phyloP scores from a whole-genome alignment of 92 coral and sea anemone genomes.

The Nematostella vectensis region DNA sequence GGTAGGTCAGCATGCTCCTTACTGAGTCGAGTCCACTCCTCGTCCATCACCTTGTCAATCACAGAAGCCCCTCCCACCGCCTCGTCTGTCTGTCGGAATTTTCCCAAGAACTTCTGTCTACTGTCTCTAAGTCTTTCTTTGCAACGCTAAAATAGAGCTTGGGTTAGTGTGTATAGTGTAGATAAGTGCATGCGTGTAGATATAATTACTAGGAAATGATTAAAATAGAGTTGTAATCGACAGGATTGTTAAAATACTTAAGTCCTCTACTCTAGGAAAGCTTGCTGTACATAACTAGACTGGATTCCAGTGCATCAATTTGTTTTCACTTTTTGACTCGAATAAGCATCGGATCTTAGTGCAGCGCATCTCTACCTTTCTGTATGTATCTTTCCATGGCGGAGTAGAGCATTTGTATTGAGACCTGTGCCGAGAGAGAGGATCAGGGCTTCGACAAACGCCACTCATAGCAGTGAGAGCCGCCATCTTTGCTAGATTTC shows the following conservation, averaged over 20 bases:
- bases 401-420: conserved; percentile 94
- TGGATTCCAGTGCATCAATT: no score
- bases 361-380: no score
- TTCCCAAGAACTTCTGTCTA: conserved; percentile 52
- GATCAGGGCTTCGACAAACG: conserved; percentile 55
- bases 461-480: conserved; percentile 21
- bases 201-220: no score
- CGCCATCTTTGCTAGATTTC: conserved; percentile 37
- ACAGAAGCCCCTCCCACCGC: conserved; percentile 12
- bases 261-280: no score
- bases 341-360: no score
- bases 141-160: conserved; percentile 51
- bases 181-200: no score
- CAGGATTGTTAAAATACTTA: no score
- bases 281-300: no score
- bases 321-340: no score
- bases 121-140: conserved; percentile 60
- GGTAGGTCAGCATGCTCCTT: conserved; percentile 45
- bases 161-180: no score
- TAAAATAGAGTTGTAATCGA: no score
- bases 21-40: conserved; percentile 61
- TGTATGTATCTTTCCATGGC: conserved; percentile 97
- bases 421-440: conserved; percentile 63
- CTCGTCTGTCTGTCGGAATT: conserved; percentile 33
- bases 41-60: conserved; percentile 74